phyloP scores from a whole-genome alignment of 2,888 invertebrate species.

The Gortyna flavago region DNA sequence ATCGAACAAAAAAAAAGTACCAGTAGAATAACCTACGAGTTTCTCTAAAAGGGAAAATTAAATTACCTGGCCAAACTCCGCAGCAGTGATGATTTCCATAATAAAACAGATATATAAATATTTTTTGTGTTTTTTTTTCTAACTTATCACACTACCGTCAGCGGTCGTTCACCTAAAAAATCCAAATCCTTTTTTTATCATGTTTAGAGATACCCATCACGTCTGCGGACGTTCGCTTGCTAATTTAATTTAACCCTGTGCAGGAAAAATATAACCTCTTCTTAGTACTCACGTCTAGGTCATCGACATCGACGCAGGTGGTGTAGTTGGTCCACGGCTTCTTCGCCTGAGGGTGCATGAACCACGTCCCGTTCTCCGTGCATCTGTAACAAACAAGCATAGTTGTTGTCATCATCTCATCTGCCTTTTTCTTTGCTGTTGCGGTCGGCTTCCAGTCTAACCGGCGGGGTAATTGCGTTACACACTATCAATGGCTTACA shows the following conservation, averaged over 20 bases:
- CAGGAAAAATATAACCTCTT: not conserved
- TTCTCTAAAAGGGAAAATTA: not conserved
- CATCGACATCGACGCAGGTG: constrained; percentile 91
- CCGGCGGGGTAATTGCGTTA: not conserved
- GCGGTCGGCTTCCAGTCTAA: not conserved
- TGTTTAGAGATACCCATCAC: not conserved
- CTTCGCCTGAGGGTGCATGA: constrained; percentile 89
- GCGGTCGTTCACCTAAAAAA: not conserved
- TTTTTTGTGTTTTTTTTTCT: not conserved
- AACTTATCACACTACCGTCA: not conserved
- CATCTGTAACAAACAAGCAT: constrained; percentile 85
- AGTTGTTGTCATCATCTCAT: not conserved
- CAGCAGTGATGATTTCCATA: not conserved
- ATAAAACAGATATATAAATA: not conserved
- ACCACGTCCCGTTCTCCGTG: constrained; percentile 92
- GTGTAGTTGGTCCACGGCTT: constrained; percentile 93
- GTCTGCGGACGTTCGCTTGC: not conserved
- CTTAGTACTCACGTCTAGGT: constrained; percentile 88
- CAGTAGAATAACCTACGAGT: not conserved
- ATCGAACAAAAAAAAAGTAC: not conserved
- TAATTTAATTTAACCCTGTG: not conserved
- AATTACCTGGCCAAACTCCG: not conserved
- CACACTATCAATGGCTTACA: not conserved
- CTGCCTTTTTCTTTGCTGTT: not conserved
- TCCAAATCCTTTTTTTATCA: not conserved